phyloP scores from a whole-genome alignment of 2,888 invertebrate genomes.

The Thecophora atra region DNA sequence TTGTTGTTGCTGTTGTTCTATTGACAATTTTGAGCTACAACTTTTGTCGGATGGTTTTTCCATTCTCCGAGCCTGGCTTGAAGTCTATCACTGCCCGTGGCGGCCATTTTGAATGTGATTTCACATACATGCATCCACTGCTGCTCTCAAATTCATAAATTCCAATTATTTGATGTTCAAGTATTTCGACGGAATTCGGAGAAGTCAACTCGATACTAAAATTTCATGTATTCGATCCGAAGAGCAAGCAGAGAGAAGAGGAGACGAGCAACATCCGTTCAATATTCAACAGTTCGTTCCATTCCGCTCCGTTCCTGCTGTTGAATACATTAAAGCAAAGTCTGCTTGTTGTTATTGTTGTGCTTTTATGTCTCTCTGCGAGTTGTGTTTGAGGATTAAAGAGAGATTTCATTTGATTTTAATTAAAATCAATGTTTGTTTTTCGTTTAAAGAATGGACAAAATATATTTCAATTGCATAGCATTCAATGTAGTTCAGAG shows the following conservation, averaged over 20 bases:
- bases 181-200: not conserved
- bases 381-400: not conserved
- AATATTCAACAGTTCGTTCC: too few relatives aligned
- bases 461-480: too few relatives aligned
- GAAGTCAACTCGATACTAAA: not conserved
- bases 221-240: not conserved
- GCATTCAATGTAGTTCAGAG: too few relatives aligned
- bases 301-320: not conserved
- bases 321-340: not conserved
- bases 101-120: too few relatives aligned
- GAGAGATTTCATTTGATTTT: slow-evolving; percentile 1
- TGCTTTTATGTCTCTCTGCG: not conserved
- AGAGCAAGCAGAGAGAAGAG: not conserved
- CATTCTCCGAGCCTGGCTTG: not conserved
- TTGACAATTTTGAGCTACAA: too few relatives aligned
- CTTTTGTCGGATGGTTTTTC: too few relatives aligned
- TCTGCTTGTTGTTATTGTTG: not conserved
- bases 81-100: not conserved
- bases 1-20: too few relatives aligned
- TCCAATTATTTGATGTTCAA: not conserved
- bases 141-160: not conserved
- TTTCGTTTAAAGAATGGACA: too few relatives aligned
- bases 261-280: not conserved
- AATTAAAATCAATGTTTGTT: not conserved
- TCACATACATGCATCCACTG: not conserved